Percentiles rank a stretch among this genome's conserved stretches.
These are phyloP conservation scores for Peromyscus aztecus DNA, from an alignment of 2,797 vertebrate species.

Conservation along the genomic window DNA sequence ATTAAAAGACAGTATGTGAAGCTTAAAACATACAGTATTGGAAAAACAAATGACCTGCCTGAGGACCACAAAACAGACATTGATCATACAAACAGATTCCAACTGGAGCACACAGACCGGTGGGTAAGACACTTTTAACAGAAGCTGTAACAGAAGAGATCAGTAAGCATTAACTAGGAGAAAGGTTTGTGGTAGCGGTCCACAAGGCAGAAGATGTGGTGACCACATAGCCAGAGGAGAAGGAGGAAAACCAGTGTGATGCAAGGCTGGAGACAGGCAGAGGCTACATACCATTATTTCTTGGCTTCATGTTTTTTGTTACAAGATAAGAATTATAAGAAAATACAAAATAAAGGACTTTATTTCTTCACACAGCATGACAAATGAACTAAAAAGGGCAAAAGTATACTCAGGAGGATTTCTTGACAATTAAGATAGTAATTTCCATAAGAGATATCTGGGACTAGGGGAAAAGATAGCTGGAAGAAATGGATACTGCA, in stretches of 20 bases:
- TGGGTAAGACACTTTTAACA: neutral
- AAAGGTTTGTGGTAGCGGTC: neutral
- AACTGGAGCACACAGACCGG: neutral
- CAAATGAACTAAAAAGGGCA: neutral
- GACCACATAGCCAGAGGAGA: neutral
- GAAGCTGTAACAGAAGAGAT: neutral
- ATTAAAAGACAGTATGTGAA: neutral
- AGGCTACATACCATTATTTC: neutral
- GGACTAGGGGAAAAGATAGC: neutral
- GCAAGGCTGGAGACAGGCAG: neutral
- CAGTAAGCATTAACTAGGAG: neutral
- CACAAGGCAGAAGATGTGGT: neutral
- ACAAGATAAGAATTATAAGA: neutral
- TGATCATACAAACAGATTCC: neutral
- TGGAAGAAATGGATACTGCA: neutral
- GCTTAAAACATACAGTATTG: neutral
- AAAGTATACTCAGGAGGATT: neutral
- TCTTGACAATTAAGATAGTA: neutral
- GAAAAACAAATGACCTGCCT: neutral
- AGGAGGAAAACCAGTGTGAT: neutral
- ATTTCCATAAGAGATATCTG: no score
- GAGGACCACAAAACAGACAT: neutral
- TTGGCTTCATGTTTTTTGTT: accelerated
- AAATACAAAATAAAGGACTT: neutral
- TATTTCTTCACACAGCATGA: neutral